Evolutionary conservation across 2,113 vertebrate species (phyloP), one percentile per base, ranked within the genome.

Genomic region (Lathamus discolor): DNA sequence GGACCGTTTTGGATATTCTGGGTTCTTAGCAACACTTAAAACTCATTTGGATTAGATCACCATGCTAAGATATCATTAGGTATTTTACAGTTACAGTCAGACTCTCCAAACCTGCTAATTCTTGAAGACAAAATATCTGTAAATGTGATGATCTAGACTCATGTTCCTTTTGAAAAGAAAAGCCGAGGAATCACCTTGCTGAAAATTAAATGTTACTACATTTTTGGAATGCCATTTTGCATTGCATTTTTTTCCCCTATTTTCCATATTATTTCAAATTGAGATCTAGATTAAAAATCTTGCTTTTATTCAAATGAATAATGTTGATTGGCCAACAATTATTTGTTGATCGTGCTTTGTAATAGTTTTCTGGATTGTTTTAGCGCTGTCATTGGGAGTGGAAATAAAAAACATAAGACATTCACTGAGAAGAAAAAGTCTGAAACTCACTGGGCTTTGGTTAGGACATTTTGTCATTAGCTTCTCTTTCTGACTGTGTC

Each of bases 241-340:
- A 59, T 91, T 85, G 88, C 77, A 82, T 72, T 11, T 9, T 61
- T 77, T 52, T 10, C 17, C 27, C 59, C 33, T 51, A 9, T 39
- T 94, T 90, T 89, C 66, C 77, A 61, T 91, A 84, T 57, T 55
- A 78, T 84, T 95, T 89, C 91, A 94, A 83, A 66, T 61, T 88
- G 90, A 90, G 66, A 82, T 54, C 67, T 76, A 84, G 82, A 95
- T 59, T 67, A 92, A 91, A 82, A 61, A 22, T 66, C 84, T 95
- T 55, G 37, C 77, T 79, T 91, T 88, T 82, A 64, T 84, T 93
- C 80, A 73, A 69, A 84, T 11, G 80, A 85, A 93, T 80, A 49
- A 11, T 57, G 55, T 94, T 61, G 61, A 84, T 51, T 94, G 79
- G 88, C 83, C 69, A 92, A 88, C 83, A 80, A 93, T 64, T 86